A percentile compares a stretch with the other conserved stretches of the same genome.
Conservation (phyloP, 1,140 invertebrate species). For the Drosophila santomea region DNA sequence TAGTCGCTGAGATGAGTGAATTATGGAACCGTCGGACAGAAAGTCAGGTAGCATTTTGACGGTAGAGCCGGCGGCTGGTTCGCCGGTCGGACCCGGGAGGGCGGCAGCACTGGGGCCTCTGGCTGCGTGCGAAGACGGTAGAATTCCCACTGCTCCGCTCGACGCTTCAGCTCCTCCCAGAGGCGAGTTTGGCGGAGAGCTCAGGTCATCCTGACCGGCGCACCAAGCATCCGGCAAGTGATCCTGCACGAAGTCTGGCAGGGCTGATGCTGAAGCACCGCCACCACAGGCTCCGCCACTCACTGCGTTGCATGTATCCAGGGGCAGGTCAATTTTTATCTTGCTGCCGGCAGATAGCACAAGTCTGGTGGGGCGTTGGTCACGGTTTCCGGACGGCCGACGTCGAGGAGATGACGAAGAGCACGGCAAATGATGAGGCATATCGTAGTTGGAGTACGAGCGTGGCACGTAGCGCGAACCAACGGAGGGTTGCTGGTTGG, state of each 20-base stretch:
- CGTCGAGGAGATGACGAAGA: conserved; percentile 63
- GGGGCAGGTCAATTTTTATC: conserved; percentile 75
- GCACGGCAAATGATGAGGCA: conserved; percentile 53
- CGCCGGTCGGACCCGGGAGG: conserved; percentile 23
- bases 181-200: conserved; percentile 79
- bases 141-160: conserved; percentile 73
- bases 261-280: conserved; percentile 68
- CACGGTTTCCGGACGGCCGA: conserved; percentile 48
- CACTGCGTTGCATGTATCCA: conserved; percentile 44
- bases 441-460: conserved; percentile 83
- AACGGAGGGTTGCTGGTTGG: conserved; percentile 46
- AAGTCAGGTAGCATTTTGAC: conserved; percentile 89
- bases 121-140: conserved; percentile 16
- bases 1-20: conserved; percentile 85
- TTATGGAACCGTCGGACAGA: conserved; percentile 89
- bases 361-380: conserved; percentile 67
- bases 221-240: conserved; percentile 87
- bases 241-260: conserved; percentile 88
- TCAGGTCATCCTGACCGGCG: conserved; percentile 66
- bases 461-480: conserved; percentile 73
- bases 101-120: conserved; percentile 31
- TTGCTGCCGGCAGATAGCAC: conserved; percentile 55
- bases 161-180: conserved; percentile 71
- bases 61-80: conserved; percentile 40
- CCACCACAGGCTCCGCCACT: conserved; percentile 35